Conservation (phyloP, 1,140 invertebrate species). For the Holotrichia oblita region DNA sequence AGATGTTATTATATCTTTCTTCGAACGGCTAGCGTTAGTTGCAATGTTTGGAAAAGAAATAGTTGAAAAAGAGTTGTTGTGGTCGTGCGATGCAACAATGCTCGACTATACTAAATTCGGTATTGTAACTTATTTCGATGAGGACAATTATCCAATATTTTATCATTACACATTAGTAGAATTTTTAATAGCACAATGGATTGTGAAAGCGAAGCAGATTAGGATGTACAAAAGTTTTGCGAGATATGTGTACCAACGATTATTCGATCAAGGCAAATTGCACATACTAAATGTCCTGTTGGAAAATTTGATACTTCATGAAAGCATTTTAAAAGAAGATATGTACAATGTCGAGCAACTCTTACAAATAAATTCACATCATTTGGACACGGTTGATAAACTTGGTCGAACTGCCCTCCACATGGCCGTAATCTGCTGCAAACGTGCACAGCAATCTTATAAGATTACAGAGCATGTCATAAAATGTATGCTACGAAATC, state of each 20-base stretch:
- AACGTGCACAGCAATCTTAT: no score
- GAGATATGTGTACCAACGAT: background rate
- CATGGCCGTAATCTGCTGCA: background rate
- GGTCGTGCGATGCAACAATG: background rate
- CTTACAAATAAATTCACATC: no score
- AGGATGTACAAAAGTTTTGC: background rate
- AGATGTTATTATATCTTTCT: background rate
- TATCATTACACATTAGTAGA: background rate
- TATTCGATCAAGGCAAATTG: background rate
- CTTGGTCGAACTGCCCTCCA: background rate
- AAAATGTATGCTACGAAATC: no score
- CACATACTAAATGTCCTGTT: background rate
- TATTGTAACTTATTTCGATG: background rate
- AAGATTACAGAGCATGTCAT: no score
- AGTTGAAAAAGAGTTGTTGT: background rate
- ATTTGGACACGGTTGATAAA: no score
- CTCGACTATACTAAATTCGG: background rate
- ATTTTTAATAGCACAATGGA: background rate
- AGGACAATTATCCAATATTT: background rate
- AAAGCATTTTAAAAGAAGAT: no score
- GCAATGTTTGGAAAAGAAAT: background rate
- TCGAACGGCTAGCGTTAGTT: background rate
- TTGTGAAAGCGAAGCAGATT: background rate
- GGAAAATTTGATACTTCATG: no score
- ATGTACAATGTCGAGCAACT: no score